Evolutionary conservation across 2,797 vertebrate genomes (phyloP).

Genomic region (Myotis pilosus): DNA sequence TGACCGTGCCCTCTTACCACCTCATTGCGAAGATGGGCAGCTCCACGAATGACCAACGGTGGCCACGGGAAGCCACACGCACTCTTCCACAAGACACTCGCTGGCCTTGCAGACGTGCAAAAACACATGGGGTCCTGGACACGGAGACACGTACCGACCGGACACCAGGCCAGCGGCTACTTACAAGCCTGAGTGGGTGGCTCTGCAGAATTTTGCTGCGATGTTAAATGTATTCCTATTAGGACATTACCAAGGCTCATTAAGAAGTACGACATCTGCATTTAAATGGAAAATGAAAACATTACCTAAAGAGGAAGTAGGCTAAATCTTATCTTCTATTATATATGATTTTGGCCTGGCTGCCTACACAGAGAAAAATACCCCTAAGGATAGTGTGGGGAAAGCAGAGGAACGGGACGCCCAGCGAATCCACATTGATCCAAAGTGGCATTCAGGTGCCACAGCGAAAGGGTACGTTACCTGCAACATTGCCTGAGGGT

Average conservation of each 20-base stretch:
- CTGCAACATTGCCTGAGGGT: rapidly evolving
- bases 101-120: rapidly evolving
- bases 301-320: neutral
- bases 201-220: neutral
- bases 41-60: rapidly evolving
- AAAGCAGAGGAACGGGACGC: no score
- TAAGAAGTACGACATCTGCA: neutral
- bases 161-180: rapidly evolving
- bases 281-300: neutral
- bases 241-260: neutral
- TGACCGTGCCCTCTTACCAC: neutral
- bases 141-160: rapidly evolving
- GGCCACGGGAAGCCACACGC: rapidly evolving
- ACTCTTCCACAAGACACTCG: rapidly evolving
- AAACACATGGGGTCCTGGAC: neutral
- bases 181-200: neutral
- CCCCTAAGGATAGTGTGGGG: neutral
- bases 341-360: rapidly evolving
- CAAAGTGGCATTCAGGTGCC: neutral
- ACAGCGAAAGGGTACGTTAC: neutral
- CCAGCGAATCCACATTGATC: neutral
- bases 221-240: neutral
- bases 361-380: neutral
- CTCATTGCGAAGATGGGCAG: neutral
- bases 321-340: neutral